Evolutionary conservation across 2,113 vertebrate genomes (phyloP), one percentile per base, ranked within the genome.

Genomic region (Nasalis larvatus): DNA sequence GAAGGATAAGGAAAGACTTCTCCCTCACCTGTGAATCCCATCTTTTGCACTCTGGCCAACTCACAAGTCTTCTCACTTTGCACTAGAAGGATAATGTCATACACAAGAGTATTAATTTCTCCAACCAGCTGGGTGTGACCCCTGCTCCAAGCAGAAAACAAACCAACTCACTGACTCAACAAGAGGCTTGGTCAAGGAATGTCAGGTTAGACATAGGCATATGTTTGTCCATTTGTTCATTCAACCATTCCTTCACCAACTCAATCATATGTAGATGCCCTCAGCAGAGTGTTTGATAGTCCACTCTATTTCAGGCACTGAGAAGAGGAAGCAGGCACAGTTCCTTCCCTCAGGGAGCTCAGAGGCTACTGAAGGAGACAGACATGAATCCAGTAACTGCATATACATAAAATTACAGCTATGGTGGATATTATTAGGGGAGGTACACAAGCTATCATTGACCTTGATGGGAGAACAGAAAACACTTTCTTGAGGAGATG

Each of bases 101-200:
- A 82, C 37, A 4, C 77, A 27, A 91, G 27, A 88, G n/a, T 42
- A 60, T 60, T 78, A 17, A 60, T 88, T 88, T 82, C 45, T 96
- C 84, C 13, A 52, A 63, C 71, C 66, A 69, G 52, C 18, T 16
- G 76, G 25, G 58, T 47, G 7, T 52, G 32, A 78, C 35, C 23
- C 74, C 35, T 60, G 42, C 8, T 88, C 37, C 12, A 74, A 73
- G 35, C n/a, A 94, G 42, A 90, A 95, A 89, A 82, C 60, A 93
- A 90, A 95, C 18, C 94, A 95, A 94, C 27, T 89, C 83, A 81
- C 86, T 95, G 74, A 87, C 27, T 83, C 68, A 47, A 77, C 68
- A 68, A 92, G 49, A 89, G 60, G 52, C 21, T 42, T 83, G 47
- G 80, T 40, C 40, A 35, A 89, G 60, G 80, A 95, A 91, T 80